These are phyloP conservation scores for Cotesia typhae DNA, from an alignment of 1,140 invertebrate genomes.

Conservation along the genomic window DNA sequence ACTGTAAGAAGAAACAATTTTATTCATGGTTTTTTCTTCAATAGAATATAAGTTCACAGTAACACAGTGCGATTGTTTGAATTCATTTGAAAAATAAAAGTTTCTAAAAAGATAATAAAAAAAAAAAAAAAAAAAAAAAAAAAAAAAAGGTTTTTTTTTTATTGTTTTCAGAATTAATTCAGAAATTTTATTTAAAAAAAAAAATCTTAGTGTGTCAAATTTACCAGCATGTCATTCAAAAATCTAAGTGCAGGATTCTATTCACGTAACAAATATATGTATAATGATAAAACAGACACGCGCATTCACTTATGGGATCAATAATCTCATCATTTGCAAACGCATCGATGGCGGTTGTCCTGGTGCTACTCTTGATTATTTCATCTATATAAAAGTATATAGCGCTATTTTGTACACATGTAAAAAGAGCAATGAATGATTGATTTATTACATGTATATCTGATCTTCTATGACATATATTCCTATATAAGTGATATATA, in stretches of 20 bases:
- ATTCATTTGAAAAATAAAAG: no score
- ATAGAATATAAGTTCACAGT: no score
- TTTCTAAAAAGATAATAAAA: no score
- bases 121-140: no score
- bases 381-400: not conserved
- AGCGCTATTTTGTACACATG: not conserved
- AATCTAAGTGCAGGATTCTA: conserved; percentile 19
- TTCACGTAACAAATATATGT: not conserved
- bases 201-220: not conserved
- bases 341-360: conserved; percentile 34
- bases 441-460: not conserved
- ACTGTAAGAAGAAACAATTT: no score
- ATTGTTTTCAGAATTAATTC: not conserved
- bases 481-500: no score
- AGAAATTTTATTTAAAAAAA: not conserved
- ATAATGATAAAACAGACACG: conserved; percentile 26
- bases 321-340: conserved; percentile 45
- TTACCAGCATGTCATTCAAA: conserved; percentile 6
- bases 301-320: conserved; percentile 39
- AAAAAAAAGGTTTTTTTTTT: not conserved
- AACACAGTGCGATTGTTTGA: no score
- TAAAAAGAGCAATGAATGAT: not conserved
- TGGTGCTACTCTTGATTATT: conserved; percentile 14
- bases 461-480: not conserved
- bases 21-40: no score